Evolutionary conservation across 2,113 vertebrate genomes (phyloP), one percentile per base, ranked within the genome.

Genomic region (Xyliphius kryptos): DNA sequence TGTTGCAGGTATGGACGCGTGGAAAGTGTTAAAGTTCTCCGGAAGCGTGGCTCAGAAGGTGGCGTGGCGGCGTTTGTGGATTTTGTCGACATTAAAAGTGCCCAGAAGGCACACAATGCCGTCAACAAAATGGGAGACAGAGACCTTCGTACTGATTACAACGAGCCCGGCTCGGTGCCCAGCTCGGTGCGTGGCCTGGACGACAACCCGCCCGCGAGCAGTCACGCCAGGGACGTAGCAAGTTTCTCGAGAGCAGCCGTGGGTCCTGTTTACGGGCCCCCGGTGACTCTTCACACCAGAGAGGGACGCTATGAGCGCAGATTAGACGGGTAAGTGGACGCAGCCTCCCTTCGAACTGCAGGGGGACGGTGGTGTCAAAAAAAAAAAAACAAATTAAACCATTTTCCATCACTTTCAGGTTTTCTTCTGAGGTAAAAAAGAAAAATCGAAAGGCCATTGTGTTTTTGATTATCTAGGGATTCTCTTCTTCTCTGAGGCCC

Each of bases 71-170:
- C 96, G 11, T 99, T 99, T 88, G 96, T 99, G 93, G 96, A 99
- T 93, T 98, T 98, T 90, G 95, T 99, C 87, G 96, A 99, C 91
- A 98, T 99, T 81, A 99, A 99, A 89, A 99, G 96, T 82, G 96
- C 96, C 8, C 96, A 99, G 85, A 99, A 99, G 82, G 96, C 96
- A 76, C 96, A 99, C 85, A 98, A 98, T 85, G 92, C 96, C 37
- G 92, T 97, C 87, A 98, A 98, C 89, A 97, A 98, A 89, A 99
- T 99, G 95, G 96, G 95, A 61, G 96, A 99, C 73, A 89, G 95
- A 84, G 96, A 99, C 88, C 95, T 98, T 68, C 93, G 96, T 84
- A 98, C 95, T 82, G 96, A 97, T 91, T 99, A 99, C 89, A 99
- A 98, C 86, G 96, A 99, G 81, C 96, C 96, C 66, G 95, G 95